Conservation (phyloP, 1,140 invertebrate species). For the Anthonomus grandis region DNA sequence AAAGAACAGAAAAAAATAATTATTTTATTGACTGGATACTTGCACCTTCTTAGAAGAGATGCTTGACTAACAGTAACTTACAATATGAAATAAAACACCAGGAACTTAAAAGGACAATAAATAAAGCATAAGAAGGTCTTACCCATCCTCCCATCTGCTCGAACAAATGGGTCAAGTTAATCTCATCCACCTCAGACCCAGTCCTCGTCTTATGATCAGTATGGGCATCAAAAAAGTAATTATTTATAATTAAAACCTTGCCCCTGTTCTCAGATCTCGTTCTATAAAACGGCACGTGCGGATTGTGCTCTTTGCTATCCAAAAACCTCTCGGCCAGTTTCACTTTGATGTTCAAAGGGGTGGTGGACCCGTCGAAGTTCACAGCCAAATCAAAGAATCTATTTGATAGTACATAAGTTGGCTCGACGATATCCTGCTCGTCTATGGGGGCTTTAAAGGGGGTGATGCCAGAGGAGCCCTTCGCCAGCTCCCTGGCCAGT, state of each 20-base stretch:
- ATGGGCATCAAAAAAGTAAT: conserved; percentile 48
- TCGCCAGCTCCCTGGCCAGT: conserved; percentile 6
- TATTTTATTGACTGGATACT: too few species aligned
- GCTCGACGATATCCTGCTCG: conserved; percentile 7
- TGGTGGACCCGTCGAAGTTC: not conserved
- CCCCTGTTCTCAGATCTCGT: conserved; percentile 56
- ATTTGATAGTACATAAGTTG: conserved; percentile 9
- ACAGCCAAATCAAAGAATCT: conserved; percentile 12
- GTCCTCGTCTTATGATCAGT: conserved; percentile 39
- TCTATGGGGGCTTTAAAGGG: conserved; percentile 1
- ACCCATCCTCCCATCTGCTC: conserved; percentile 50
- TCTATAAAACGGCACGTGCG: conserved; percentile 43
- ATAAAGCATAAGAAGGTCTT: conserved; percentile 11
- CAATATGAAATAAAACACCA: not conserved
- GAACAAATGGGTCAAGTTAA: conserved; percentile 55
- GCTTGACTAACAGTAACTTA: too few species aligned
- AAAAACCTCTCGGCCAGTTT: conserved; percentile 21
- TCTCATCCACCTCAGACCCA: conserved; percentile 53
- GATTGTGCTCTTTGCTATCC: conserved; percentile 22
- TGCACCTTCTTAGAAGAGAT: too few species aligned
- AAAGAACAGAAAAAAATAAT: too few species aligned
- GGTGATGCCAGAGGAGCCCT: not conserved
- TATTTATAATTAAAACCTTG: conserved; percentile 58
- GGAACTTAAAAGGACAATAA: too few species aligned
- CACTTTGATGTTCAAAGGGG: conserved; percentile 26